These are phyloP conservation scores for Eudyptes chrysolophus DNA, from an alignment of 2,113 vertebrate species.

Conservation along the genomic window DNA sequence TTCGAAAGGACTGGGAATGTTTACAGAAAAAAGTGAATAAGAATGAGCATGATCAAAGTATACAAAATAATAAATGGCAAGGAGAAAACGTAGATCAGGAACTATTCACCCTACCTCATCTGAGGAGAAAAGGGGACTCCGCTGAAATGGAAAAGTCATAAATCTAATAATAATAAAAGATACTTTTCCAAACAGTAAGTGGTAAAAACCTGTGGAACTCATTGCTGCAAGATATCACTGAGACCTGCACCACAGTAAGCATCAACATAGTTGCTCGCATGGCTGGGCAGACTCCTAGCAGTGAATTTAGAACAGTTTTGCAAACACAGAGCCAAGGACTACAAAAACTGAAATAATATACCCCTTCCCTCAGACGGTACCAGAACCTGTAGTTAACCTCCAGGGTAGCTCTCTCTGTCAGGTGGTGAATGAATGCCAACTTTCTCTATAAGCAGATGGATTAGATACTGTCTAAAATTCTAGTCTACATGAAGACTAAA, in stretches of 20 bases:
- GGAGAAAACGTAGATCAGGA: neutral
- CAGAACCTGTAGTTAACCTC: neutral
- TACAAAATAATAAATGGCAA: neutral
- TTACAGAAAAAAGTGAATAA: neutral
- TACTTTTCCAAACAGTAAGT: neutral
- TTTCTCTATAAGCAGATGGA: neutral
- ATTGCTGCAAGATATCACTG: neutral
- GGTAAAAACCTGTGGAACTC: neutral
- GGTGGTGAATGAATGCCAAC: neutral
- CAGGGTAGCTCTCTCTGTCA: neutral
- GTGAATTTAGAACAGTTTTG: neutral
- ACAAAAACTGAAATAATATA: neutral
- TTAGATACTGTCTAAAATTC: neutral
- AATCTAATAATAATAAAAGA: neutral
- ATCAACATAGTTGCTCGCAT: neutral
- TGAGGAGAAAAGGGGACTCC: neutral
- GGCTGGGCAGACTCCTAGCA: neutral
- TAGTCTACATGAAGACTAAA: neutral
- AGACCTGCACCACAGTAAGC: neutral
- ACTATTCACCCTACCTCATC: neutral
- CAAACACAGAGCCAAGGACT: neutral
- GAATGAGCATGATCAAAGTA: neutral
- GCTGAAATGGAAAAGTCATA: neutral
- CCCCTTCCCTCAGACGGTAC: neutral
- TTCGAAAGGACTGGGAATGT: neutral